phyloP scores from a whole-genome alignment of 2,888 invertebrate species.

The Tinea pellionella region DNA sequence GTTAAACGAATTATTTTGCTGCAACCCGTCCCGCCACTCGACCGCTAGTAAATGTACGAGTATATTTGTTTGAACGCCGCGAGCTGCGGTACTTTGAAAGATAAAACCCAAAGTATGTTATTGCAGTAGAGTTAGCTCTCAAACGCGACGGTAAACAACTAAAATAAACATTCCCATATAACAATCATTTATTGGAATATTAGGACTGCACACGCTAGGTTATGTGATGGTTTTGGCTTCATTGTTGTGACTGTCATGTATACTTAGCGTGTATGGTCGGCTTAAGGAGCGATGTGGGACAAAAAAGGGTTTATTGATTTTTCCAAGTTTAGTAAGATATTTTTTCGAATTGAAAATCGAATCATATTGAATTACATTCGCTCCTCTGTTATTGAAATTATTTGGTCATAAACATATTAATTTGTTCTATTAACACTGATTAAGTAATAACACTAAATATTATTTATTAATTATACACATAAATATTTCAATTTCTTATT shows the following conservation, averaged over 20 bases:
- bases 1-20: slow-evolving; percentile 43
- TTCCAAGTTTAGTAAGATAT: too few species aligned
- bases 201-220: slow-evolving; percentile 29
- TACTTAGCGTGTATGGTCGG: too few species aligned
- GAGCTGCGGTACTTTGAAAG: slow-evolving; percentile 50
- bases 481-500: too few species aligned
- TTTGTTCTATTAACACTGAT: too few species aligned
- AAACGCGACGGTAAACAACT: slow-evolving; percentile 52
- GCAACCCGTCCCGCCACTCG: slow-evolving; percentile 43
- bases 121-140: slow-evolving; percentile 47
- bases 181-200: slow-evolving; percentile 47
- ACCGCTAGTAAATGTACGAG: slow-evolving; percentile 14
- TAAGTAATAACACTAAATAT: too few species aligned
- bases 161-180: slow-evolving; percentile 54
- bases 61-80: slow-evolving; percentile 41
- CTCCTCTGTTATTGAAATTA: too few species aligned
- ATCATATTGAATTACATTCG: too few species aligned
- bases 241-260: too few species aligned
- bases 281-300: neutral
- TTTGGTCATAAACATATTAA: too few species aligned
- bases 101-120: slow-evolving; percentile 68
- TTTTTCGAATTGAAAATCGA: too few species aligned
- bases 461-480: too few species aligned
- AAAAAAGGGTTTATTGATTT: neutral
- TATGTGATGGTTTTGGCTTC: neutral